A percentile compares a stretch with the other conserved stretches of the same genome.
Conservation (phyloP, 2,888 invertebrate genomes). For the Cosmia pyralina region DNA sequence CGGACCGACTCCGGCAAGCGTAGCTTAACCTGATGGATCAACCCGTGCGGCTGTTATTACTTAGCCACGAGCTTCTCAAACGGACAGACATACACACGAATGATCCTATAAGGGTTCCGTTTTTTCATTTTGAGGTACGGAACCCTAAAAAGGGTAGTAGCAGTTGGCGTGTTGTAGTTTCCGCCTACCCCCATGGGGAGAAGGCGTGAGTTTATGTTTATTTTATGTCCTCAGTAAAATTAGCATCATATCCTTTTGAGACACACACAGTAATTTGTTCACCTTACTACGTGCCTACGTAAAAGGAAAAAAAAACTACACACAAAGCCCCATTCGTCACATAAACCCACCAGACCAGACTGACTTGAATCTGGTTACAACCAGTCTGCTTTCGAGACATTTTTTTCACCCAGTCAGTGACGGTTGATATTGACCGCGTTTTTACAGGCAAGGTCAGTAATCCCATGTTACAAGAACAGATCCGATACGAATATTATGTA, state of each 20-base stretch:
- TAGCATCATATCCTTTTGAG: not conserved
- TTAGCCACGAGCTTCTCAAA: too few species aligned
- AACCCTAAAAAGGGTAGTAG: too few species aligned
- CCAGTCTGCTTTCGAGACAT: conserved; percentile 14
- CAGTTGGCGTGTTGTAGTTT: too few species aligned
- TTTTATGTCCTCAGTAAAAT: not conserved
- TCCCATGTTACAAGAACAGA: conserved; percentile 22
- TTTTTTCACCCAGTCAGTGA: conserved; percentile 27
- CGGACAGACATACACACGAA: too few species aligned
- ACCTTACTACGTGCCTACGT: not conserved
- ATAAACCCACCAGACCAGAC: conserved; percentile 13
- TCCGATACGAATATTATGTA: conserved; percentile 2
- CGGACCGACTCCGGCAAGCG: too few species aligned
- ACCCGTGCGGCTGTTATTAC: too few species aligned
- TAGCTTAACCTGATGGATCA: too few species aligned
- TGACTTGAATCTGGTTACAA: conserved; percentile 32
- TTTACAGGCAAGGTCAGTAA: conserved; percentile 43
- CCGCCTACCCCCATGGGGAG: too few species aligned
- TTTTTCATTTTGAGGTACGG: too few species aligned
- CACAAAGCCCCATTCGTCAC: not conserved
- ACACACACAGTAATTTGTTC: too few species aligned
- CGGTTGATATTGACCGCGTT: conserved; percentile 36
- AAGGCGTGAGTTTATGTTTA: too few species aligned
- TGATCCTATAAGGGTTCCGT: too few species aligned
- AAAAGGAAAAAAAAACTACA: not conserved